Evolutionary conservation across 37 sponge, comb jelly and placozoan species (phyloP).

Genomic region (Mnemiopsis leidyi): DNA sequence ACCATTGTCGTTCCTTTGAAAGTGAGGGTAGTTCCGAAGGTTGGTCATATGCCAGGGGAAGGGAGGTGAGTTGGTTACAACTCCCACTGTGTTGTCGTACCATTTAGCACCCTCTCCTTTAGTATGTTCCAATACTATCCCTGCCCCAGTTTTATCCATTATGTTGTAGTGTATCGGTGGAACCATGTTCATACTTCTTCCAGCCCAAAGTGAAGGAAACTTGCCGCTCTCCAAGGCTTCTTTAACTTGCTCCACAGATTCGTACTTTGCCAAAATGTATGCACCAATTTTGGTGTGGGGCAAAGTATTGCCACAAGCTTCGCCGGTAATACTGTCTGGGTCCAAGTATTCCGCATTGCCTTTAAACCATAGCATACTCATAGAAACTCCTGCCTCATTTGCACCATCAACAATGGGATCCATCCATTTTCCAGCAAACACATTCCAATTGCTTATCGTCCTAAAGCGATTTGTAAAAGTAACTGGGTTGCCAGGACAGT

Average conservation of each 20-base stretch:
- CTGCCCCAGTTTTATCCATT: not conserved
- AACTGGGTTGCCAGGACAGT: not conserved
- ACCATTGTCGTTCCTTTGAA: not conserved
- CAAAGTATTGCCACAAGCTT: not conserved
- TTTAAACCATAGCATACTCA: not conserved
- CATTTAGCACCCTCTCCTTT: not conserved
- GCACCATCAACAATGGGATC: not conserved
- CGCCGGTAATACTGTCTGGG: not conserved
- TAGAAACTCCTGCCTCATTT: not conserved
- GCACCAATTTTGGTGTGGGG: not conserved
- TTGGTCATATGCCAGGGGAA: slow-evolving; percentile 34
- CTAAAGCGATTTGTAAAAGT: not conserved
- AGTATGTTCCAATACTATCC: not conserved
- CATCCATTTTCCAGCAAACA: not conserved
- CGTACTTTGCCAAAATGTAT: not conserved
- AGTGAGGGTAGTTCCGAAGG: not conserved
- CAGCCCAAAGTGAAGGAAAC: not conserved
- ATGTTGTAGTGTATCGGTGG: not conserved
- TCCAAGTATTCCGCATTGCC: not conserved
- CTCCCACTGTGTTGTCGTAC: not conserved
- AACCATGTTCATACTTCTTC: not conserved
- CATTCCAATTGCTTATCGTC: too few relatives aligned
- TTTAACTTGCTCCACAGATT: not conserved
- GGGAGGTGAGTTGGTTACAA: not conserved
- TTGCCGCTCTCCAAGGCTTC: not conserved